phyloP scores from a whole-genome alignment of 2,888 invertebrate genomes.

The Agrilus mali region DNA sequence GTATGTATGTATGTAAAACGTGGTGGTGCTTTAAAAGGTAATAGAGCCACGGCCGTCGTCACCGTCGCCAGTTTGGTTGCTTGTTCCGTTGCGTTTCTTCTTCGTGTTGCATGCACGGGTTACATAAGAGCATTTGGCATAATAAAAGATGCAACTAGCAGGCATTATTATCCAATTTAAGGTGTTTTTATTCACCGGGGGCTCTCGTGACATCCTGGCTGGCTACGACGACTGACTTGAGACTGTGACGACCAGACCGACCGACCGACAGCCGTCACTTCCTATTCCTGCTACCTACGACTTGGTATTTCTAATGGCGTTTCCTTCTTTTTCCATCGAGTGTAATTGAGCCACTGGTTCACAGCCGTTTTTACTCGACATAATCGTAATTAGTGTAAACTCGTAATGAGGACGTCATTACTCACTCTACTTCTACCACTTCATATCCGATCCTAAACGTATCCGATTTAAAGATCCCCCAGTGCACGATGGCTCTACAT shows the following conservation, averaged over 20 bases:
- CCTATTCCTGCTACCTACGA: constrained; percentile 8
- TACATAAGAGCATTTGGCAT: constrained; percentile 8
- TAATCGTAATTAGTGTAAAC: too few relatives aligned
- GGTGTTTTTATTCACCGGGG: constrained; percentile 16
- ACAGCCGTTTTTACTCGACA: too few relatives aligned
- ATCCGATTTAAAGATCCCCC: too few relatives aligned
- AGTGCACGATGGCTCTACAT: too few relatives aligned
- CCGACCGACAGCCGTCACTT: constrained; percentile 2
- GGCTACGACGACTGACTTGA: constrained; percentile 15
- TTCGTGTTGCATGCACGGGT: constrained; percentile 1
- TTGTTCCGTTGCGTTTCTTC: neutral
- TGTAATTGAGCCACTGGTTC: too few relatives aligned
- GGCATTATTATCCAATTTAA: constrained; percentile 23
- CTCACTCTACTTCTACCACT: too few relatives aligned
- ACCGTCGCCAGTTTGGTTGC: neutral
- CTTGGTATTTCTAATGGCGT: constrained; percentile 7
- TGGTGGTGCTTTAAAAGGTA: too few relatives aligned
- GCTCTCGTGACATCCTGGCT: constrained; percentile 26
- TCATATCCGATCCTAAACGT: too few relatives aligned
- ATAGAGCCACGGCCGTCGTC: too few relatives aligned
- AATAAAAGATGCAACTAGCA: constrained; percentile 18
- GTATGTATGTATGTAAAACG: too few relatives aligned
- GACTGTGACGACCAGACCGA: too few relatives aligned
- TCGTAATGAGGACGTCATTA: too few relatives aligned
- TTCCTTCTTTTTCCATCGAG: constrained; percentile 4